A percentile compares a stretch with the other conserved stretches of the same genome.
phyloP scores from a whole-genome alignment of 2,113 vertebrate genomes.

The Nothoprocta perdicaria region DNA sequence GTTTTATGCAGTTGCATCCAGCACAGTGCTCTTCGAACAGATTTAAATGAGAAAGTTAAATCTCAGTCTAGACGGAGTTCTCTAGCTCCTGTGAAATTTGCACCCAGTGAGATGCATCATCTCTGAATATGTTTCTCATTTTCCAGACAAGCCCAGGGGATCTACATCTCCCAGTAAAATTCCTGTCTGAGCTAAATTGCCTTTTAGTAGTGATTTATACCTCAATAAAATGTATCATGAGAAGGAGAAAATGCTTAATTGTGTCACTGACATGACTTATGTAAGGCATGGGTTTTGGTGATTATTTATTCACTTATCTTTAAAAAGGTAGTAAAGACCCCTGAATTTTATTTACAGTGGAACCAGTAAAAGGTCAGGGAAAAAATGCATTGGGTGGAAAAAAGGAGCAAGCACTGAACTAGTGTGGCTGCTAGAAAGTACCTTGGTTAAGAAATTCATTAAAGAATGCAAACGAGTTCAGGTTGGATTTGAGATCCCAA shows the following conservation, averaged over 20 bases:
- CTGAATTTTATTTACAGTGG: not conserved
- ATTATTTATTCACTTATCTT: conserved; percentile 29
- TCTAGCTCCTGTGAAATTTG: conserved; percentile 17
- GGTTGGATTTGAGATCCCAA: not conserved
- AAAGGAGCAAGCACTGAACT: not conserved
- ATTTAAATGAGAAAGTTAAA: conserved; percentile 62
- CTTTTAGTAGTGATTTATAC: conserved; percentile 67
- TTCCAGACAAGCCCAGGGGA: conserved; percentile 65
- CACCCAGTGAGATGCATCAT: conserved; percentile 12
- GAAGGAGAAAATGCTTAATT: conserved; percentile 61
- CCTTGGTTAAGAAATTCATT: not conserved
- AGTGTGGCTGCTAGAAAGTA: not conserved
- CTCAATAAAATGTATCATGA: conserved; percentile 46
- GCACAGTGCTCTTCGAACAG: not conserved
- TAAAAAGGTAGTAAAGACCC: not conserved
- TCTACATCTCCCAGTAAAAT: conserved; percentile 51
- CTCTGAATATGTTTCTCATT: conserved; percentile 61
- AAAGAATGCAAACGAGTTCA: not conserved
- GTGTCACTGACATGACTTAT: conserved; percentile 9
- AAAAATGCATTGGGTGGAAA: not conserved
- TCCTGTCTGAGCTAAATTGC: conserved; percentile 60
- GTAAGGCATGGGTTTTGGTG: not conserved
- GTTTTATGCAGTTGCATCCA: conserved; percentile 11
- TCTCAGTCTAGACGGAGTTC: conserved; percentile 50
- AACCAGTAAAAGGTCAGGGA: not conserved